Evolutionary conservation across 2,888 invertebrate genomes (phyloP), one percentile per base, ranked within the genome.

Genomic region (Thecocarcelia acutangulata): DNA sequence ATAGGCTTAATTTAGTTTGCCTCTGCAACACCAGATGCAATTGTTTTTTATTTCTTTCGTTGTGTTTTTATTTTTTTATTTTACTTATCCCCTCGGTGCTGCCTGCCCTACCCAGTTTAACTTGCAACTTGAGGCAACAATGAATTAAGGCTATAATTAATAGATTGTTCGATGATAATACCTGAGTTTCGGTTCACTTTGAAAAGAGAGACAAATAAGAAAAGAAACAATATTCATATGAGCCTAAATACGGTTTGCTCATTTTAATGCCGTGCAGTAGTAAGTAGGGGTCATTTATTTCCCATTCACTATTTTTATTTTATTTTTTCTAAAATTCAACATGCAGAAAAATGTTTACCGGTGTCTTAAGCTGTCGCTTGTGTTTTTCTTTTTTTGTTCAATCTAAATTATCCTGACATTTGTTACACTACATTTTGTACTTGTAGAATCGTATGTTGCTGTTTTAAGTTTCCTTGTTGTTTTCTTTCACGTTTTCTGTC

Each of bases 381-480:
- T 54, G 52, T 76, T 42, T 76, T 21, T 54, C 46, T 69, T 61
- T 69, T 42, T 69, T 24, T 69, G 61, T 61, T 54, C 61, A 61
- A 63, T 76, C 64, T 69, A 76, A 76, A 69, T 76, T 69, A 63
- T 76, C 76, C 76, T 76, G 76, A 76, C 76, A 63, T 76, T 61
- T 69, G 76, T 40, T 61, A 76, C 68, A 61, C 54, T 69, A 28
- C 40, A 37, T 50, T 72, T 6, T 58, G 13, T 59, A 13, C 12
- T 21, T 33, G 33, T 15, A 11, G 15, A 4, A 37, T 46, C 33
- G 15, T 48, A 3, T 58, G 66, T 52, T 52, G 44, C 28, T 50
- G 17, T 28, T 17, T 21, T 52, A 50, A 50, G 56, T 68, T 66
- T 28, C 40, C 50, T 68, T 13, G 50, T 75, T 50, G n/a, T 46